phyloP scores from a whole-genome alignment of 2,888 invertebrate genomes.

The Mamestra brassicae region DNA sequence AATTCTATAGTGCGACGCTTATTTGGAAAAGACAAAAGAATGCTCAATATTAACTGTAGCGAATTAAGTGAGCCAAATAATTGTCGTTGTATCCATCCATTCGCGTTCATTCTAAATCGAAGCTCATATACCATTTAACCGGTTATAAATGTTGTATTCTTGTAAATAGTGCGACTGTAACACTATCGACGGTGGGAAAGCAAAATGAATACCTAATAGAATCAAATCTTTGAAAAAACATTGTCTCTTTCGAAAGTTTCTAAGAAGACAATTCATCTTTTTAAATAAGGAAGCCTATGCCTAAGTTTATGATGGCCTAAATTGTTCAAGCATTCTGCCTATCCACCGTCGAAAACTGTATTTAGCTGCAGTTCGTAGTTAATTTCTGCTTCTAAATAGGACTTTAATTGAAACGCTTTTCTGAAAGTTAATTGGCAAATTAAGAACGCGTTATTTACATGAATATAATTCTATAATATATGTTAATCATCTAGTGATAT shows the following conservation, averaged over 20 bases:
- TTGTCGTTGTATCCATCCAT: conserved; percentile 71
- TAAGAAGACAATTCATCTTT: conserved; percentile 19
- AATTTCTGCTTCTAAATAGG: conserved; percentile 49
- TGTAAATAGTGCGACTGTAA: conserved; percentile 44
- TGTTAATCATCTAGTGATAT: conserved; percentile 79
- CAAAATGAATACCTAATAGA: conserved; percentile 5
- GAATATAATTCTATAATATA: conserved; percentile 46
- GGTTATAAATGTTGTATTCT: conserved; percentile 49
- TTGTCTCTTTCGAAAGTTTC: neutral
- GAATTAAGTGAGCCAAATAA: conserved; percentile 70
- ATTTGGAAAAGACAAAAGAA: conserved; percentile 80
- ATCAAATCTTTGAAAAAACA: neutral
- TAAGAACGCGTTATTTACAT: conserved; percentile 52
- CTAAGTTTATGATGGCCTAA: conserved; percentile 38
- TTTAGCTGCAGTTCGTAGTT: conserved; percentile 27
- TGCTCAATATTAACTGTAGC: conserved; percentile 70
- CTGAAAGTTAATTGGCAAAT: conserved; percentile 3
- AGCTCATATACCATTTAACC: conserved; percentile 57
- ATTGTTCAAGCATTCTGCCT: conserved; percentile 16
- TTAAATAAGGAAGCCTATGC: neutral
- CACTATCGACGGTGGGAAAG: conserved; percentile 24
- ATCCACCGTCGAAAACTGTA: conserved; percentile 7
- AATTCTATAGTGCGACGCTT: conserved; percentile 72
- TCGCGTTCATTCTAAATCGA: conserved; percentile 47
- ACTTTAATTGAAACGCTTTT: conserved; percentile 31